Evolutionary conservation across 2,888 invertebrate genomes (phyloP).

Genomic region (Drosophila borealis): DNA sequence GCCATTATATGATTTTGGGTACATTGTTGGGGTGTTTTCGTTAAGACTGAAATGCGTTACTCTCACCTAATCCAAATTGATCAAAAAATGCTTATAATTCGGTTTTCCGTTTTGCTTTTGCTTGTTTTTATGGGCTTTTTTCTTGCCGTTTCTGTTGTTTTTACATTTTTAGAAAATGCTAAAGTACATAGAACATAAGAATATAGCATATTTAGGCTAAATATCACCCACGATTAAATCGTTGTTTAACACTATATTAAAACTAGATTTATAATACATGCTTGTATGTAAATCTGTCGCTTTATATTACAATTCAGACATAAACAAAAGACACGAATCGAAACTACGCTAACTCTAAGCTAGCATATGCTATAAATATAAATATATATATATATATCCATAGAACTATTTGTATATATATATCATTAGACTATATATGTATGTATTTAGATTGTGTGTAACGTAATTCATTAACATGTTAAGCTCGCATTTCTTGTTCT

Average conservation of each 20-base stretch:
- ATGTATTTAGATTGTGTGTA: slow-evolving; percentile 49
- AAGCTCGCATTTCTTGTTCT: slow-evolving; percentile 57
- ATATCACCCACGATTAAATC: slow-evolving; percentile 85
- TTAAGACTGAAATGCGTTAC: slow-evolving; percentile 36
- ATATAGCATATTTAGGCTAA: slow-evolving; percentile 83
- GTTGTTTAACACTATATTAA: slow-evolving; percentile 80
- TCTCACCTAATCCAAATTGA: slow-evolving; percentile 24
- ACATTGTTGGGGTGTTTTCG: slow-evolving; percentile 46
- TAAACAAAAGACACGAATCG: slow-evolving; percentile 70
- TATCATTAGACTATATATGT: slow-evolving; percentile 22
- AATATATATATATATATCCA: neutral
- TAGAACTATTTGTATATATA: slow-evolving; percentile 19
- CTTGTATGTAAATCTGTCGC: slow-evolving; percentile 61
- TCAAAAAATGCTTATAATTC: slow-evolving; percentile 52
- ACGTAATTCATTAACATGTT: slow-evolving; percentile 56
- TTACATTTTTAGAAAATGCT: slow-evolving; percentile 79
- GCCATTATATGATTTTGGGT: slow-evolving; percentile 58
- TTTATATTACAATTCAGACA: slow-evolving; percentile 71
- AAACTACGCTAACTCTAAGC: slow-evolving; percentile 64
- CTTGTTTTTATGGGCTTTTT: slow-evolving; percentile 10
- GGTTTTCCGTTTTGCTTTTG: slow-evolving; percentile 12
- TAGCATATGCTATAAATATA: slow-evolving; percentile 53
- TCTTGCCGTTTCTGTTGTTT: slow-evolving; percentile 23
- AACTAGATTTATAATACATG: slow-evolving; percentile 76
- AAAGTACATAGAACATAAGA: slow-evolving; percentile 80